Conservation (phyloP, 2,113 vertebrate species). For the Piprites chloris region DNA sequence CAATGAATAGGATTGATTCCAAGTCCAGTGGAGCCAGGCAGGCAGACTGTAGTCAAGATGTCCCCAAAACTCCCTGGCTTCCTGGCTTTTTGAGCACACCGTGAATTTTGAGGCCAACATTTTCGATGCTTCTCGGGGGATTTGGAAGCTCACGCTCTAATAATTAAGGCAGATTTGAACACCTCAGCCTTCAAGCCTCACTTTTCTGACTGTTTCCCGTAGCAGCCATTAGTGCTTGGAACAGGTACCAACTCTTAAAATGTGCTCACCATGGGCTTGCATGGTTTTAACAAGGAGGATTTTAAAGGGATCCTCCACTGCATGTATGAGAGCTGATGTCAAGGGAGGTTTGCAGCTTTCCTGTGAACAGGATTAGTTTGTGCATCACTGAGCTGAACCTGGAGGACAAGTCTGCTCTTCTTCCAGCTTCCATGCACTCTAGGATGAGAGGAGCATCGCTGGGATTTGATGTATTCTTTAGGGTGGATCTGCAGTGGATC, state of each 20-base stretch:
- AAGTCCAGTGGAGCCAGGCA: conserved; percentile 13
- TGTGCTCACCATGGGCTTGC: not conserved
- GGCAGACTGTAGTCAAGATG: conserved; percentile 55
- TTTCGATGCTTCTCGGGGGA: not conserved
- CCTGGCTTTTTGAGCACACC: not conserved
- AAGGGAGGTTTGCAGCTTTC: not conserved
- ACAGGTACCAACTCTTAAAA: not conserved
- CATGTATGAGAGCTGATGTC: not conserved
- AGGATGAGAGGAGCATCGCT: not conserved
- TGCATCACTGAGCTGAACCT: not conserved
- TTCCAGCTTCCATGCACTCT: not conserved
- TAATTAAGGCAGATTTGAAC: conserved; percentile 20
- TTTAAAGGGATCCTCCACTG: not conserved
- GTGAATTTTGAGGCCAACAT: not conserved
- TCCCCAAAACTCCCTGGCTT: conserved; percentile 26
- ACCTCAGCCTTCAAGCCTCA: not conserved
- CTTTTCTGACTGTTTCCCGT: not conserved
- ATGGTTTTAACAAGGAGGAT: not conserved
- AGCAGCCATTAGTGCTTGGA: not conserved
- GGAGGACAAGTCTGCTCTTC: not conserved
- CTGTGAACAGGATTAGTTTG: not conserved
- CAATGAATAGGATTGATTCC: conserved; percentile 43
- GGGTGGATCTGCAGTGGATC: not conserved
- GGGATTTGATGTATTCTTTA: not conserved
- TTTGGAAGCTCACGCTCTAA: conserved; percentile 21